These are phyloP conservation scores for Idaea biselata DNA, from an alignment of 2,888 invertebrate genomes.

Conservation along the genomic window DNA sequence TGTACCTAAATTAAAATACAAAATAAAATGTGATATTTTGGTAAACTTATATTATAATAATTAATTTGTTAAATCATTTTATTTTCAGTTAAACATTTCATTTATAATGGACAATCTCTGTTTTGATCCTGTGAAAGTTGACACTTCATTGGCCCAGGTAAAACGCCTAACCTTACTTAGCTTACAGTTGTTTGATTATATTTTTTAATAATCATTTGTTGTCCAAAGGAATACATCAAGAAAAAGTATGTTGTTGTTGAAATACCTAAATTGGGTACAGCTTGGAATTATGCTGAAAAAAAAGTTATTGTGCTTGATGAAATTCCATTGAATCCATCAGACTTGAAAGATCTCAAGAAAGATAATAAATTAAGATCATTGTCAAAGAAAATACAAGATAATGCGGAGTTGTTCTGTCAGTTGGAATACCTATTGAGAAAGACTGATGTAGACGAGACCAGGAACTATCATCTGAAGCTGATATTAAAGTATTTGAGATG, in stretches of 20 bases:
- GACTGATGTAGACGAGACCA: slow-evolving; percentile 14
- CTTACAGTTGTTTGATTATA: slow-evolving; percentile 8
- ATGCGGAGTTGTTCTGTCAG: slow-evolving; percentile 14
- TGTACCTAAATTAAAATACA: too few relatives aligned
- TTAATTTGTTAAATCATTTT: too few relatives aligned
- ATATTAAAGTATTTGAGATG: neutral
- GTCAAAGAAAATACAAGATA: slow-evolving; percentile 11
- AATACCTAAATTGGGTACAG: slow-evolving; percentile 7
- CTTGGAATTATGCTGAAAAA: slow-evolving; percentile 6
- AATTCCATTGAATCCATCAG: neutral
- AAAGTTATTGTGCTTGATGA: neutral
- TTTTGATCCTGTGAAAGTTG: slow-evolving; percentile 7
- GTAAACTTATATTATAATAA: too few relatives aligned
- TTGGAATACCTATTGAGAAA: slow-evolving; percentile 15
- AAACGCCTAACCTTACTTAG: neutral
- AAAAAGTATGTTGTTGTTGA: slow-evolving; percentile 9
- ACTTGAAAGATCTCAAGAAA: neutral
- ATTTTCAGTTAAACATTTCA: too few relatives aligned
- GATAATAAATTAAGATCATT: slow-evolving; percentile 5
- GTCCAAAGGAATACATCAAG: slow-evolving; percentile 4
- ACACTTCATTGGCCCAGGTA: slow-evolving; percentile 14
- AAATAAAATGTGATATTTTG: too few relatives aligned
- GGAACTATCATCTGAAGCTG: slow-evolving; percentile 4
- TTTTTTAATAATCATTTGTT: neutral
- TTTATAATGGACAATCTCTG: neutral